Conservation (phyloP, 2,888 invertebrate species). For the Myathropa florea region DNA sequence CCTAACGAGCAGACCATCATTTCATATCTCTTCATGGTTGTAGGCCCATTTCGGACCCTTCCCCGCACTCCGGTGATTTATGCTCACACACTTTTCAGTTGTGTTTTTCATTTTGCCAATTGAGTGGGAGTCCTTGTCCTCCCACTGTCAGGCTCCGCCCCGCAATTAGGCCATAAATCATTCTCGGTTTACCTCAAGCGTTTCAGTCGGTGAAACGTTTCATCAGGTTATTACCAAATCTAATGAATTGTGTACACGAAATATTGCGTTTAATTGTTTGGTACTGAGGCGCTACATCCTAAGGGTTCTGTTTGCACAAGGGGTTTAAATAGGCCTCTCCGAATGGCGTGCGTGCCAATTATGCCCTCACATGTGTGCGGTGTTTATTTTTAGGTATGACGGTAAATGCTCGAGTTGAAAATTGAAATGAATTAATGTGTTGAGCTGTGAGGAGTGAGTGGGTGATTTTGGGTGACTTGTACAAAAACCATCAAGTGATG, state of each 20-base stretch:
- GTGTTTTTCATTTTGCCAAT: background rate
- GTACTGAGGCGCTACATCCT: background rate
- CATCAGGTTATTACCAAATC: background rate
- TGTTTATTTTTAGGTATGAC: background rate
- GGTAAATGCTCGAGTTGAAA: background rate
- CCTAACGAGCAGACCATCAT: background rate
- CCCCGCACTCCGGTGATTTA: background rate
- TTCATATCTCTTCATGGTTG: background rate
- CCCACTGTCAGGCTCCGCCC: background rate
- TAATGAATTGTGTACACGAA: slow-evolving; percentile 16
- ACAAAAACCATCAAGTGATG: background rate
- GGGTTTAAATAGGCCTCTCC: background rate
- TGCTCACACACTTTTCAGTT: background rate
- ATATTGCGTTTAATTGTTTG: background rate
- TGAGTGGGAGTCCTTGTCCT: background rate
- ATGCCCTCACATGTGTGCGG: background rate
- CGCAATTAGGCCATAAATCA: background rate
- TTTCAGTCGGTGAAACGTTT: background rate
- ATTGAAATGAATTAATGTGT: background rate
- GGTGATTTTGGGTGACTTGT: background rate
- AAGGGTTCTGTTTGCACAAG: background rate
- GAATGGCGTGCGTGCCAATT: slow-evolving; percentile 10
- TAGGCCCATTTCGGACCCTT: background rate
- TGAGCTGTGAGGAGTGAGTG: background rate
- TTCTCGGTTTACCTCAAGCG: background rate